Evolutionary conservation across 2,888 invertebrate species (phyloP), one percentile per base, ranked within the genome.

Genomic region (Euplagia quadripunctaria): DNA sequence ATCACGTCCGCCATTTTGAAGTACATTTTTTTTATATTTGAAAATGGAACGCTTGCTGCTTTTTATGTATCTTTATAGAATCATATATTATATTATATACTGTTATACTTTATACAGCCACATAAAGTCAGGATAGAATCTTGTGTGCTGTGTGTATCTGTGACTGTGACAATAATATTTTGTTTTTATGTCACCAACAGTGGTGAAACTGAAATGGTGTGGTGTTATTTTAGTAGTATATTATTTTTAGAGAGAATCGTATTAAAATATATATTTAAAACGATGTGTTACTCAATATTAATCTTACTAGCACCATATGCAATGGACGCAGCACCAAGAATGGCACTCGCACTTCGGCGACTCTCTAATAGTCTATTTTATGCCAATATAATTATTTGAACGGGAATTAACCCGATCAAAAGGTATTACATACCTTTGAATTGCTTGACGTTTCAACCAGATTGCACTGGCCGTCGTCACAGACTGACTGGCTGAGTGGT

Each of bases 1-100:
- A 76, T 71, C 17, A 64, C 46, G 67, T 42, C 67, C 64, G 79
- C 71, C 75, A 79, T 83, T 83, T 78, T 75, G 65, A 70, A 31
- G 49, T 51, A 20, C 41, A 8, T 16, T 65, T 69, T 68, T 58
- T 73, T 69, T 20, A 11, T 14, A 42, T 73, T 70, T 41, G 49
- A 65, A 70, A 61, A 42, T 70, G 65, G 65, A 67, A 73, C 49
- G 55, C 64, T 78, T 31, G 49, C 46, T 52, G 51, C 51, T 65
- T 58, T 61, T 68, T 58, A 61, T 71, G 64, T 43, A 42, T 31
- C 42, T 42, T 51, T 64, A 70, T 55, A 52, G 64, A 43, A 43
- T 70, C 9, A 55, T 31, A 31, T 31, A 31, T 31, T 31, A 31
- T 31, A 31, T 31, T 31, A 31, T 31, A 31, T 31, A 2, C 16